Evolutionary conservation across 1,140 invertebrate genomes (phyloP).

Genomic region (Bicyclus anynana): DNA sequence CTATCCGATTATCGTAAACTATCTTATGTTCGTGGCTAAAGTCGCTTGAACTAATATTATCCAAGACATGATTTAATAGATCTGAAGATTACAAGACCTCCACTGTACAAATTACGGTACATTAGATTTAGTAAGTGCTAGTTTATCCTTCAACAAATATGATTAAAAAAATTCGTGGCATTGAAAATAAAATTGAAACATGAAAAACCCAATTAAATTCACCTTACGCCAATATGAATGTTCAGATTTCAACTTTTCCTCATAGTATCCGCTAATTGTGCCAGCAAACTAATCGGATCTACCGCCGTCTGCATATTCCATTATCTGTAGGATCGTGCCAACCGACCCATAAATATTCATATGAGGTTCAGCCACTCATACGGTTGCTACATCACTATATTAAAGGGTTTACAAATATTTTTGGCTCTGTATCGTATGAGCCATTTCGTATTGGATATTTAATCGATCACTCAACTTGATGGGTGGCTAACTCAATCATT

Average conservation of each 20-base stretch:
- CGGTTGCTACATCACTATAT: constrained; percentile 38
- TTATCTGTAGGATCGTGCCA: constrained; percentile 64
- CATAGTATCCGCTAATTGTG: constrained; percentile 46
- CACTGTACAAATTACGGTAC: no score
- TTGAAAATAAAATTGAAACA: no score
- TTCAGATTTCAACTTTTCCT: constrained; percentile 1
- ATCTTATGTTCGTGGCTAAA: no score
- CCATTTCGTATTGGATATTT: neutral
- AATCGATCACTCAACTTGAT: neutral
- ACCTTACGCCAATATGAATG: neutral
- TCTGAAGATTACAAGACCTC: no score
- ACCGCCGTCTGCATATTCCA: constrained; percentile 68
- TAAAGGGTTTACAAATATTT: constrained; percentile 26
- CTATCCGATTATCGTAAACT: no score
- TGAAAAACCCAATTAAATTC: neutral
- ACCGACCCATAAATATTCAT: constrained; percentile 66
- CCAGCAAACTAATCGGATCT: constrained; percentile 58
- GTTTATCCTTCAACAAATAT: no score
- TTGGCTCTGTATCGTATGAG: neutral
- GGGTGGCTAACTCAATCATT: neutral
- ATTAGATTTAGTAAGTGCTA: no score
- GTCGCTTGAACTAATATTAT: no score
- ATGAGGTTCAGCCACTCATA: constrained; percentile 40
- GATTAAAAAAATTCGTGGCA: no score
- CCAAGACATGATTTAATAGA: no score